A percentile compares a stretch with the other conserved stretches of the same genome.
Conservation (phyloP, 2,113 vertebrate genomes). For the Odocoileus hemionus region DNA sequence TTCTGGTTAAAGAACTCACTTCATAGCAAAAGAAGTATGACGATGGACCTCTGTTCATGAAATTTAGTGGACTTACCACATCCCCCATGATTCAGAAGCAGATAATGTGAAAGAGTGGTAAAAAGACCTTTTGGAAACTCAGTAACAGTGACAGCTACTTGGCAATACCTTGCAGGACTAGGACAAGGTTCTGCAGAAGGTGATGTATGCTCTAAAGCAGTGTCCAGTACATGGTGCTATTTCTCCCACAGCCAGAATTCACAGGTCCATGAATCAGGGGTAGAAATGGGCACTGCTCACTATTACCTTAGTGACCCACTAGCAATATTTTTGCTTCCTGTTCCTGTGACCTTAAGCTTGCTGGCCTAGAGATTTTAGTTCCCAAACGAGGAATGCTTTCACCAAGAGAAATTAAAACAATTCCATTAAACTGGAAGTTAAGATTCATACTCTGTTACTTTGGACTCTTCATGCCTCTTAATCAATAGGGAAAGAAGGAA, state of each 20-base stretch:
- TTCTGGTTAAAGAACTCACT: background rate
- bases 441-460: background rate
- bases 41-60: background rate
- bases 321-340: background rate
- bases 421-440: background rate
- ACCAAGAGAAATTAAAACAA: background rate
- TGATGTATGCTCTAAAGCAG: background rate
- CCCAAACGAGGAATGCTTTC: background rate
- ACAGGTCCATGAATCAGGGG: background rate
- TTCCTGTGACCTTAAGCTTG: background rate
- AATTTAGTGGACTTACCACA: background rate
- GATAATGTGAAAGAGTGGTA: background rate
- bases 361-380: background rate
- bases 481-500: background rate
- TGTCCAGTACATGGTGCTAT: background rate
- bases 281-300: background rate
- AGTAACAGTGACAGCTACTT: background rate
- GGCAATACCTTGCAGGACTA: background rate
- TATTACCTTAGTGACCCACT: background rate
- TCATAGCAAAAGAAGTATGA: background rate
- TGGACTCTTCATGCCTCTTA: background rate
- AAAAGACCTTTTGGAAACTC: background rate
- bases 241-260: background rate
- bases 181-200: background rate
- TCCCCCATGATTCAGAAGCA: background rate